Evolutionary conservation across 2,797 vertebrate species (phyloP), one percentile per base, ranked within the genome.

Genomic region (Notolabrus celidotus): DNA sequence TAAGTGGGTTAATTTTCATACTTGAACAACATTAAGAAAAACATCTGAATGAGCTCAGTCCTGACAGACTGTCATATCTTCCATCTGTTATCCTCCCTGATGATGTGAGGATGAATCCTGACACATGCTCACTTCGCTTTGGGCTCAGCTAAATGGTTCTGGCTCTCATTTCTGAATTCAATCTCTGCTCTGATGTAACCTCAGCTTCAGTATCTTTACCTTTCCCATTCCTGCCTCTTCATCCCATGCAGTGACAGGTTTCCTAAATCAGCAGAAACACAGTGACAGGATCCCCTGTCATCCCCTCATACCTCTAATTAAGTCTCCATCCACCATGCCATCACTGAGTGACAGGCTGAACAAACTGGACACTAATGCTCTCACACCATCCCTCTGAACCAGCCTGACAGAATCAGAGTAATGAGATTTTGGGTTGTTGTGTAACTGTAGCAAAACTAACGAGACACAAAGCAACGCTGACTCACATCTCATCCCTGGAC

Each of bases 401-500:
- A 12, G 0, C 46, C 46, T 61, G 87, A 81, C 43, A 63, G 27
- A 73, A 87, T 88, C 56, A 52, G 38, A 77, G 46, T 75, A 85
- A 77, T 66, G 68, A 89, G 58, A 50, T 50, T 29, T 61, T 20
- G 17, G 70, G 33, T 71, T n/a, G 46, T 83, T 79, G 67, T 75
- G 55, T 59, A 80, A 74, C 49, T 60, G 45, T 52, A 45, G 19
- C 43, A 36, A 67, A 71, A 57, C 63, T 56, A 63, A 79, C 45
- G 57, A 47, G 39, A 59, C 36, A n/a, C 20, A 54, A 59, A 74
- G 41, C 22, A 60, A 57, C 45, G 71, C 66, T 2, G 2, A 54
- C 47, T 63, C 34, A 45, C 22, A 25, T 73, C 46, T 49, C 7
- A 23, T 53, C 23, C 12, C 1, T 25, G 17, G 10, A 16, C 4